These are phyloP conservation scores for Pecten maximus DNA, from an alignment of 2,888 invertebrate species.

Conservation along the genomic window DNA sequence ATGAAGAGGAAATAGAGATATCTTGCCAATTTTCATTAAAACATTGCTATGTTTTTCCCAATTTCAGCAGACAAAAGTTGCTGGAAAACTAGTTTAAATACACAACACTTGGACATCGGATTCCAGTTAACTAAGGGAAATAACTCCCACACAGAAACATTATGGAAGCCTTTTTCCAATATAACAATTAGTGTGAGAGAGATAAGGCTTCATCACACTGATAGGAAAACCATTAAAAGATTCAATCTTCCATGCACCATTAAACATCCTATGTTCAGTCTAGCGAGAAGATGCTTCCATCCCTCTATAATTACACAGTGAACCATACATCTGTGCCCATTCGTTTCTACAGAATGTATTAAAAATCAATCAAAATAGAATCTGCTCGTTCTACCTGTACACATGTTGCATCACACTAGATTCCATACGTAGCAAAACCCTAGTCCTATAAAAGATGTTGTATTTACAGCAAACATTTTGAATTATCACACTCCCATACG, in stretches of 20 bases:
- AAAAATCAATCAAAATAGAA: not conserved
- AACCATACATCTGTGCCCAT: not conserved
- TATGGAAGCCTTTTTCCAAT: constrained; percentile 1
- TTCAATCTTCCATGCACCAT: constrained; percentile 48
- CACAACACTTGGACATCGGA: not conserved
- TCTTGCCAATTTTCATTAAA: no score
- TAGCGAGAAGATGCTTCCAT: constrained; percentile 38
- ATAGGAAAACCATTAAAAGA: constrained; percentile 41
- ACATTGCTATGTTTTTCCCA: no score
- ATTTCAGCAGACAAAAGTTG: no score
- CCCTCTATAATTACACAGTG: not conserved
- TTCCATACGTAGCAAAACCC: not conserved
- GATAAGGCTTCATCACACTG: constrained; percentile 27
- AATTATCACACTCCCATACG: not conserved
- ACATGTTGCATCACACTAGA: not conserved
- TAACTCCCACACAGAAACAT: not conserved
- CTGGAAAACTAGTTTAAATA: no score
- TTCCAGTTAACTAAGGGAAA: not conserved
- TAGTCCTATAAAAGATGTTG: not conserved
- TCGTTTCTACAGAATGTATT: not conserved
- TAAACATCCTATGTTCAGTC: constrained; percentile 37
- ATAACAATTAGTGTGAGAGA: not conserved
- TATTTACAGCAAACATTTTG: not conserved
- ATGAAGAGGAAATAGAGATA: no score
- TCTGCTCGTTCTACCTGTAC: not conserved